Conservation (phyloP, 2,797 vertebrate species). For the Champsocephalus gunnari region DNA sequence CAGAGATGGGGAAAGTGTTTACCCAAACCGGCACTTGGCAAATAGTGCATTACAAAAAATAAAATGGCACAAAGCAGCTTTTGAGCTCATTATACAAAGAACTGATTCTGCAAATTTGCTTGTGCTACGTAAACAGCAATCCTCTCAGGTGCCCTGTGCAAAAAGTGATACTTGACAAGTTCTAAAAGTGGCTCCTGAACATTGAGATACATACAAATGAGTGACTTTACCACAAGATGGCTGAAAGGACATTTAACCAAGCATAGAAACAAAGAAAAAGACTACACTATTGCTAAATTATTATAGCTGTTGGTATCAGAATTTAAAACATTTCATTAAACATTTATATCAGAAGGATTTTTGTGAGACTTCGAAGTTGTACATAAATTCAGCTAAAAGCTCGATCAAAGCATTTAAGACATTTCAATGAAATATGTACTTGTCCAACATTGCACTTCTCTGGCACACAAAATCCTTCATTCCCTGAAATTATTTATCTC, state of each 20-base stretch:
- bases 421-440: constrained; percentile 6
- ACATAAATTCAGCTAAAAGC: neutral
- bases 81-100: neutral
- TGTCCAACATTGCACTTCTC: constrained; percentile 6
- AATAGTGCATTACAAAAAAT: neutral
- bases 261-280: neutral
- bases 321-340: neutral
- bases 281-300: neutral
- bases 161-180: neutral
- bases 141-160: neutral
- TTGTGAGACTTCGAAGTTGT: neutral
- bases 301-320: neutral
- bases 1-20: constrained; percentile 15
- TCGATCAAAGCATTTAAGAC: constrained; percentile 4
- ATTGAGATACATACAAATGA: neutral
- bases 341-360: neutral
- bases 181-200: constrained; percentile 1
- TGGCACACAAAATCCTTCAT: constrained; percentile 21
- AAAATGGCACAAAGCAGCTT: neutral
- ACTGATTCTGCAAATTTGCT: constrained; percentile 1
- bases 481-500: constrained; percentile 26
- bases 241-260: neutral
- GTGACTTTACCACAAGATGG: neutral
- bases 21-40: neutral
- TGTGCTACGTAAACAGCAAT: neutral